Base-by-base conservation (phyloP, 2,113 vertebrate genomes). In the Dasyprocta punctata region DNA sequence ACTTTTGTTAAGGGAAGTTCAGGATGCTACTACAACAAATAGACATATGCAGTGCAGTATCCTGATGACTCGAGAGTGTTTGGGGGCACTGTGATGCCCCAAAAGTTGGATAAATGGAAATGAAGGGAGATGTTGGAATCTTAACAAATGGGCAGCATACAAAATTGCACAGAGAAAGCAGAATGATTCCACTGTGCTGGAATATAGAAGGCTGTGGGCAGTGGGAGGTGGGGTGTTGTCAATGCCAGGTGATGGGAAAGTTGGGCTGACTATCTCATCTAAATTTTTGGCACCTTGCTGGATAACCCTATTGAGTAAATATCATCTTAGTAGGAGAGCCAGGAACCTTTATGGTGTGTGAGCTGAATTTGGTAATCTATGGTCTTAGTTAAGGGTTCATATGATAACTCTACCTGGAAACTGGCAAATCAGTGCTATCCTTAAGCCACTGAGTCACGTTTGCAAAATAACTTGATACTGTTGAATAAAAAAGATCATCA, bases 201-300 rank as follows among this genome's bases (percentile, higher is more conserved):
- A 38, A 3, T 20, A 2, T 1, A 1, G 92, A 86, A 73, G 20
- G 14, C 20, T 14, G 5, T 6, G 1, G 33, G 47, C 4, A 0
- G 24, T 1, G 12, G 13, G 8, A 49, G 20, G 1, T 4, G 6
- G 9, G 9, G 54, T 36, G 4, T 24, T 69, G 60, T 49, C 17
- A 28, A 7, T 7, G n/a, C 47, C 3, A 24, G 14, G 28, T 17
- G 28, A 58, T 17, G 1, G 60, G 20, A 30, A 11, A 36, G 19
- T 36, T 17, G 1, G 17, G 1, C 14, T 77, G 17, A 36, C 7
- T 9, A 14, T 22, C 73, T 38, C 14, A 1, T 20, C 36, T 69
- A 69, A 7, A 10, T 24, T 22, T 47, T 36, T 3, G 7, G 8
- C 9, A 44, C 36, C 49, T 78, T 67, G 3, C 33, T 63, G 14